phyloP scores from a whole-genome alignment of 2,797 vertebrate species.

The Pagetopsis macropterus region DNA sequence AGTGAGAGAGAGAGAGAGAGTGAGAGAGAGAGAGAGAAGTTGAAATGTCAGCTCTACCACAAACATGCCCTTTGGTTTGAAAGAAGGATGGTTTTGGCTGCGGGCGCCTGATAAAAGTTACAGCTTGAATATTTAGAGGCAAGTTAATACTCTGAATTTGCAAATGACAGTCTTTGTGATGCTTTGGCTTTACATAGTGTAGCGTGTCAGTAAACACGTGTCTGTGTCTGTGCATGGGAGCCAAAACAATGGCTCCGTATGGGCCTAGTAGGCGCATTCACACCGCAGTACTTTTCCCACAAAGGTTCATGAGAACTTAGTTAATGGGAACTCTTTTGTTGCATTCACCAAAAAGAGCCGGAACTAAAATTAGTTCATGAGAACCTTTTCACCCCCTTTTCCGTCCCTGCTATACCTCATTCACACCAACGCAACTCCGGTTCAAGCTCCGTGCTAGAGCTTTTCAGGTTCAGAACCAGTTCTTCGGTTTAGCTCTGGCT shows the following conservation, averaged over 20 bases:
- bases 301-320: no score
- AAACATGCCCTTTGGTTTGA: conserved; percentile 74
- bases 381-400: no score
- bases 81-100: conserved; percentile 56
- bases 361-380: no score
- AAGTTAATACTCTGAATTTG: conserved; percentile 53
- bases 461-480: no score
- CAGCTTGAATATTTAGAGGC: conserved; percentile 57
- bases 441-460: no score
- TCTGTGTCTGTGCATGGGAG: conserved; percentile 32
- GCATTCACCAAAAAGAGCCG: no score
- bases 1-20: no score
- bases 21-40: conserved; percentile 54
- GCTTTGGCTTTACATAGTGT: conserved; percentile 18
- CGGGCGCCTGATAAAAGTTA: conserved; percentile 68
- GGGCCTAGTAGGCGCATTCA: conserved; percentile 1
- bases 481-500: no score
- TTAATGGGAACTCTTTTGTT: no score
- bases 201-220: conserved; percentile 16
- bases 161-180: conserved; percentile 52
- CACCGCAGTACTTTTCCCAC: no score
- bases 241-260: conserved; percentile 58
- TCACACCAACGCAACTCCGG: no score
- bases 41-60: conserved; percentile 72
- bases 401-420: no score